These are phyloP conservation scores for Erethizon dorsatum DNA, from an alignment of 2,797 vertebrate species.

Conservation along the genomic window DNA sequence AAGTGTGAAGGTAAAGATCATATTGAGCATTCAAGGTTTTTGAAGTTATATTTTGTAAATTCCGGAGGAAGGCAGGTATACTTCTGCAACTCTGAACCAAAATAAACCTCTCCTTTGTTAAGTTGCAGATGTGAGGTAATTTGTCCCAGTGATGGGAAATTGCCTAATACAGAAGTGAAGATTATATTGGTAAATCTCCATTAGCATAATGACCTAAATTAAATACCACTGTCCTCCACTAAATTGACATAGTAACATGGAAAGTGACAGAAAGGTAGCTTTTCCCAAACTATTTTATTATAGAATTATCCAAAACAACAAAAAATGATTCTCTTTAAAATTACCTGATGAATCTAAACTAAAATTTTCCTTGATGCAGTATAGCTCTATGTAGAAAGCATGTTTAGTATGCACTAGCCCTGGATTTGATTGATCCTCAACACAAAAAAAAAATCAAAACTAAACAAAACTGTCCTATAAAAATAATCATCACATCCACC, in stretches of 20 bases:
- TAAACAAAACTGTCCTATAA: neutral
- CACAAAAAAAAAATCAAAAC: neutral
- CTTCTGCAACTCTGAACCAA: no score
- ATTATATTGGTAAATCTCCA: neutral
- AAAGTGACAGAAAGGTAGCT: neutral
- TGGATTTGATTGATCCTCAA: neutral
- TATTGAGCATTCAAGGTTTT: neutral
- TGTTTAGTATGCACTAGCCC: neutral
- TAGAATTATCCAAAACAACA: neutral
- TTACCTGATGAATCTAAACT: neutral
- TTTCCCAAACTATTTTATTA: constrained; percentile 8
- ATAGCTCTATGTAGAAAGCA: neutral
- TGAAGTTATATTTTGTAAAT: no score
- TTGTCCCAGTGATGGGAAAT: neutral
- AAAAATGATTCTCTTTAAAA: constrained; percentile 25
- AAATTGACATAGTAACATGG: neutral
- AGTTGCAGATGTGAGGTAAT: neutral
- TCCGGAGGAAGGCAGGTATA: no score
- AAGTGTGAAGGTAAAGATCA: neutral
- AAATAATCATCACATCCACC: neutral
- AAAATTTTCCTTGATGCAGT: neutral
- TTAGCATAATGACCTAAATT: neutral
- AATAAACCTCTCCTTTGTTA: no score
- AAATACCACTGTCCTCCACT: neutral
- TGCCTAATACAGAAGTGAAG: neutral